Percentiles rank a stretch among this genome's conserved stretches.
Evolutionary conservation across 2,888 invertebrate species (phyloP).

Genomic region (Andrena haemorrhoa): DNA sequence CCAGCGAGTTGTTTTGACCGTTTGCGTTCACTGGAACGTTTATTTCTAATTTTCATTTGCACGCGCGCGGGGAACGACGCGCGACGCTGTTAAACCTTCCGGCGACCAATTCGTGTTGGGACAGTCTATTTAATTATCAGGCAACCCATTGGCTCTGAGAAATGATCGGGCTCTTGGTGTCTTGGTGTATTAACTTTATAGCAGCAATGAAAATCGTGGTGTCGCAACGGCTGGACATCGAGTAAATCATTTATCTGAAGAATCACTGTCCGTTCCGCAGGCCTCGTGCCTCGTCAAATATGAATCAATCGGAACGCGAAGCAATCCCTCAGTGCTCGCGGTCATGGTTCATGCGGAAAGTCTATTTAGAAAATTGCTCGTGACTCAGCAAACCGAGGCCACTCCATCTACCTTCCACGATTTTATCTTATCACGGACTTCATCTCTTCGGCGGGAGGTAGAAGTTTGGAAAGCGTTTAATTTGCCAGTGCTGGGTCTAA

Average conservation of each 20-base stretch:
- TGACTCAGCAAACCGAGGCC: background rate
- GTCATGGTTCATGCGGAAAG: conserved; percentile 8
- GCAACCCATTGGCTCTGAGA: background rate
- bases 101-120: background rate
- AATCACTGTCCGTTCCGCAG: background rate
- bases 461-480: background rate
- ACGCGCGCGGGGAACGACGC: background rate
- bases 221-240: background rate
- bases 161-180: background rate
- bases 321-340: background rate
- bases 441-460: background rate
- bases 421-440: conserved; percentile 18
- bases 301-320: background rate
- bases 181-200: background rate
- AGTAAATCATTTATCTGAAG: background rate
- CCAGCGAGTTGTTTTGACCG: conserved; percentile 3
- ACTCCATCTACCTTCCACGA: background rate
- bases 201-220: background rate
- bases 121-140: background rate
- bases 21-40: background rate
- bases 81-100: background rate
- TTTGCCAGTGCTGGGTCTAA: background rate
- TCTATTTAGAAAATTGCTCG: conserved; percentile 24
- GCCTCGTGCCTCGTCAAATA: background rate
- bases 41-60: conserved; percentile 2